phyloP scores from a whole-genome alignment of 1,140 invertebrate species.

The Saxidomus purpurata region DNA sequence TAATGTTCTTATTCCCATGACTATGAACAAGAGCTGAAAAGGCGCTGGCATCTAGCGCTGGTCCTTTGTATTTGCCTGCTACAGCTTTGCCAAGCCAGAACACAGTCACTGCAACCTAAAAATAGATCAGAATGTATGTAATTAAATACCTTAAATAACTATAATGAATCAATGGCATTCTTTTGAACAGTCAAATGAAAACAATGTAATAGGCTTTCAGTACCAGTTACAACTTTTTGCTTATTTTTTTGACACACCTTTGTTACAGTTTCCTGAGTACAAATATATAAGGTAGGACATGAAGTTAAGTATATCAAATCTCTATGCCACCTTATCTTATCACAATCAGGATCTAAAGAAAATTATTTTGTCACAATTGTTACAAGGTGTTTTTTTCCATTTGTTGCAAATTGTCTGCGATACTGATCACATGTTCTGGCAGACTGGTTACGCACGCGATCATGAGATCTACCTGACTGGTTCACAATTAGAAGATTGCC shows the following conservation, averaged over 20 bases:
- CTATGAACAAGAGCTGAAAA: conserved; percentile 81
- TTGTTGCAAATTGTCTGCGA: conserved; percentile 48
- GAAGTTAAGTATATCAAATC: conserved; percentile 20
- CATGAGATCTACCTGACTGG: conserved; percentile 45
- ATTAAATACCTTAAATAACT: too few species aligned
- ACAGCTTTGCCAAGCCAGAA: conserved; percentile 82
- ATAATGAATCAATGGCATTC: too few species aligned
- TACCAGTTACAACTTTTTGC: conserved; percentile 3
- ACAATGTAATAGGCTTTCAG: neutral
- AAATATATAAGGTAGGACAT: neutral
- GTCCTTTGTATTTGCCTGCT: conserved; percentile 74
- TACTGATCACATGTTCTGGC: conserved; percentile 33
- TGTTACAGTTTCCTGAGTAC: too few species aligned
- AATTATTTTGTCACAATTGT: conserved; percentile 58
- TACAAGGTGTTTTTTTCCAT: conserved; percentile 49
- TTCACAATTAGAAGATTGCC: conserved; percentile 46
- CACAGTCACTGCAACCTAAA: conserved; percentile 83
- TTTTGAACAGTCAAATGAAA: too few species aligned
- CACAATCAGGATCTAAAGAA: conserved; percentile 37
- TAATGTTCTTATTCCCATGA: conserved; percentile 73
- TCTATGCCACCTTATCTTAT: neutral
- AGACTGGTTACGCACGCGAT: conserved; percentile 61
- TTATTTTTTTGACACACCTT: neutral
- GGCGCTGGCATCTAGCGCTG: conserved; percentile 82
- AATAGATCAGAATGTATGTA: conserved; percentile 33